phyloP scores from a whole-genome alignment of 2,797 vertebrate species.

The Clarias platycephalus region DNA sequence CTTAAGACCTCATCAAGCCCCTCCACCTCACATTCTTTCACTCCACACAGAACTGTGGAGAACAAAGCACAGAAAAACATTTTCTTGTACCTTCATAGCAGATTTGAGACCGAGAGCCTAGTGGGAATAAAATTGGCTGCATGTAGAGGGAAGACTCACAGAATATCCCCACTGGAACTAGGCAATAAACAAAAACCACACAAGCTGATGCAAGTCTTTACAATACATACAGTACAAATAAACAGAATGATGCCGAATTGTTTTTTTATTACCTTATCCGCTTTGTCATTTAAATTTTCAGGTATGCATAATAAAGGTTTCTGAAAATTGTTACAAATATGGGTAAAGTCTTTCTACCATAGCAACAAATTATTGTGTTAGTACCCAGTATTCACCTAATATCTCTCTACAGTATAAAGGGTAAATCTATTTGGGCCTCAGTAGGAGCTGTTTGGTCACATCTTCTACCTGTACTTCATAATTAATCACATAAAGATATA shows the following conservation, averaged over 20 bases:
- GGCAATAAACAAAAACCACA: background rate
- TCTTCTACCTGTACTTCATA: background rate
- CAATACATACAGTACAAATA: background rate
- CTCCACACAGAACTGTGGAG: slow-evolving; percentile 85
- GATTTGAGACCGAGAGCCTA: background rate
- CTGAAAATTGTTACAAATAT: background rate
- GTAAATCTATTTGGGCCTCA: background rate
- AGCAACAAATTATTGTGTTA: background rate
- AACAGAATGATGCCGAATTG: background rate
- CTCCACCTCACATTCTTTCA: slow-evolving; percentile 94
- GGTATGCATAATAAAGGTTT: background rate
- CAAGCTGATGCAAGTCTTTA: background rate
- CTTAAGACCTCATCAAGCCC: slow-evolving; percentile 95
- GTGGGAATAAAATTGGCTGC: slow-evolving; percentile 8
- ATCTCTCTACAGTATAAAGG: background rate
- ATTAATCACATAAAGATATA: too few species aligned
- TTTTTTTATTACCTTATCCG: too few species aligned
- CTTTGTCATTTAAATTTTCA: background rate
- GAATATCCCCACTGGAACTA: background rate
- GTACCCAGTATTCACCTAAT: background rate
- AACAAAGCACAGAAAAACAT: slow-evolving; percentile 21
- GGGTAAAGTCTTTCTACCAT: background rate
- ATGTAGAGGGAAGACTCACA: background rate
- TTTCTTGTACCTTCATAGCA: background rate
- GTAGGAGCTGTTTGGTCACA: background rate